These are phyloP conservation scores for Caenorhabditis sulstoni DNA, from an alignment of 2,888 invertebrate species.

Conservation along the genomic window DNA sequence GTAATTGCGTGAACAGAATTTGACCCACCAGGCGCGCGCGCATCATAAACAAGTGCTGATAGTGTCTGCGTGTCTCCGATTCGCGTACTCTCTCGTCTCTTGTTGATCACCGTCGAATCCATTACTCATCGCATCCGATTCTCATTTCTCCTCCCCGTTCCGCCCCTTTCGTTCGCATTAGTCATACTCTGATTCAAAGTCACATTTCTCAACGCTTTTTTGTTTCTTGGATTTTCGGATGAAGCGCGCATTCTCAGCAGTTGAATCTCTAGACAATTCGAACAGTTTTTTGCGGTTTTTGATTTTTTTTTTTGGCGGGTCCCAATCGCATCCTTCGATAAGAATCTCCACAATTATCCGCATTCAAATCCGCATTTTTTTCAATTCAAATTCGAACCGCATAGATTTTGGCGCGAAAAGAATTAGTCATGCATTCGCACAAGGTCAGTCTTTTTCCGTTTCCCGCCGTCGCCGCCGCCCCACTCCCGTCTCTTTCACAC, in stretches of 20 bases:
- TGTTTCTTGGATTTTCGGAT: no score
- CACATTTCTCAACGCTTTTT: neutral
- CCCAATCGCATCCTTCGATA: no score
- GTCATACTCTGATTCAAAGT: neutral
- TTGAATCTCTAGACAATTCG: no score
- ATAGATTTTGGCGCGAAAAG: conserved; percentile 29
- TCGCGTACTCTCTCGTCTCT: conserved; percentile 22
- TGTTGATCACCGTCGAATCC: conserved; percentile 48
- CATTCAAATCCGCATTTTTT: no score
- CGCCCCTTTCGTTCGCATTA: neutral
- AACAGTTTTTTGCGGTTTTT: no score
- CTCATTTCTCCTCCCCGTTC: neutral
- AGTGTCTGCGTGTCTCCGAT: conserved; percentile 27
- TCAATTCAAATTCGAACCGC: conserved; percentile 20
- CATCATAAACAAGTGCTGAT: conserved; percentile 45
- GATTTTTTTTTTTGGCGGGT: no score
- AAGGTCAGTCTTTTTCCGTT: no score
- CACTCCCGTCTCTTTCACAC: neutral
- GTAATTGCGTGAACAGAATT: conserved; percentile 9
- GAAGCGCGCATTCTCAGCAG: no score
- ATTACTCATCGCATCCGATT: neutral
- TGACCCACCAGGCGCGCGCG: conserved; percentile 25
- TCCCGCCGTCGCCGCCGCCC: conserved; percentile 8
- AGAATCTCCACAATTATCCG: no score
- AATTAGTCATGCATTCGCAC: conserved; percentile 14